phyloP scores from a whole-genome alignment of 2,113 vertebrate genomes.

The Gadus chalcogrammus region DNA sequence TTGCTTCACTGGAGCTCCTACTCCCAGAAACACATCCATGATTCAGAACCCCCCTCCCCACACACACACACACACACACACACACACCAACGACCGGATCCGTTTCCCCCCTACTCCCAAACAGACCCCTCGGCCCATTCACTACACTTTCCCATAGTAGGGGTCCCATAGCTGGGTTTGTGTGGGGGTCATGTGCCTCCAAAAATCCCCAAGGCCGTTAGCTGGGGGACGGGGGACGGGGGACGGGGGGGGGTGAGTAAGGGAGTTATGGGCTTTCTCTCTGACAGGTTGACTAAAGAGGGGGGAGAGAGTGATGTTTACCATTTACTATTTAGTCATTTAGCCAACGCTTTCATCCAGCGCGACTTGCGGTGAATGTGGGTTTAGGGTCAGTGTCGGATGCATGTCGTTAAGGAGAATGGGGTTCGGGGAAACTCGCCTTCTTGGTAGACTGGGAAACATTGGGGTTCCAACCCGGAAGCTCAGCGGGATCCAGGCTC shows the following conservation, averaged over 20 bases:
- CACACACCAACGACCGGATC: slow-evolving; percentile 20
- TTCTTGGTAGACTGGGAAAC: no score
- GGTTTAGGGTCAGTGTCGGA: no score
- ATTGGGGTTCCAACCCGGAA: no score
- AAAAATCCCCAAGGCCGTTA: slow-evolving; percentile 49
- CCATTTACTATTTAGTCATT: neutral
- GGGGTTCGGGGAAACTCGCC: no score
- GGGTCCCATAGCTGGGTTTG: slow-evolving; percentile 53
- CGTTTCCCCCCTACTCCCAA: slow-evolving; percentile 34
- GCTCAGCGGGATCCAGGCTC: no score
- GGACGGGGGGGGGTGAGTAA: neutral
- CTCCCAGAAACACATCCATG: slow-evolving; percentile 33
- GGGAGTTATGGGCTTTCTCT: slow-evolving; percentile 23
- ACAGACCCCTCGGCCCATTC: slow-evolving; percentile 56
- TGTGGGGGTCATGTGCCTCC: slow-evolving; percentile 37
- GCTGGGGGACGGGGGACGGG: slow-evolving; percentile 3
- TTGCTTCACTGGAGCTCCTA: slow-evolving; percentile 33
- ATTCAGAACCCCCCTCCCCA: slow-evolving; percentile 33
- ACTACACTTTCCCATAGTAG: slow-evolving; percentile 65
- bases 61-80: no score
- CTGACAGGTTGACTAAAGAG: slow-evolving; percentile 16
- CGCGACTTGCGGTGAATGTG: no score
- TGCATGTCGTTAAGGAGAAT: no score
- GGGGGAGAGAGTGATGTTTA: slow-evolving; percentile 11
- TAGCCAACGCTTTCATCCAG: no score